Base-by-base conservation (phyloP, 2,797 vertebrate genomes). In the Mormyrops attenuatus region DNA sequence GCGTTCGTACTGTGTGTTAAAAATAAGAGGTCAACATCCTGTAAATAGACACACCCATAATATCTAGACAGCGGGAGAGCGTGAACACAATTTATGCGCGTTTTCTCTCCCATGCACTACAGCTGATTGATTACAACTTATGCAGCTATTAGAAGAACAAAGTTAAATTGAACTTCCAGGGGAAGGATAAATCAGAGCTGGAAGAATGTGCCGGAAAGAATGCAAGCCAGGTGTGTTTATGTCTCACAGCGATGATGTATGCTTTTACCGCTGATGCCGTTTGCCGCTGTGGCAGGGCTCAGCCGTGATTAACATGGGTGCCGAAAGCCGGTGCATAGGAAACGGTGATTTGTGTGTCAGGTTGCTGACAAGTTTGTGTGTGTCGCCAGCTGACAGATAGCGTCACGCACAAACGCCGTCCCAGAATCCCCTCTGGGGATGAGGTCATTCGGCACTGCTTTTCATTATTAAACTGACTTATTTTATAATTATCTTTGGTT, bases 1-100 rank as follows among this genome's bases (percentile, higher is more conserved):
- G 55, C 17, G 5, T 41, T 41, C 38, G n/a, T 41, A 34, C 86
- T 60, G 86, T 60, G 17, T 60, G 30, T 26, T 88, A 38, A 82
- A 47, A 82, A 82, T 82, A 82, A n/a, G 38, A 47, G 77, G 77
- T n/a, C 86, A 38, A 88, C 15, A 60, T 88, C 44, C 86, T 41
- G 38, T 63, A 53, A 87, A 87, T 34, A 82, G 53, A 41, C 30
- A 6, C 53, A 63, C 53, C 55, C 20, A 11, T 41, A 38, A 63
- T 49, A 55, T 60, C 55, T 47, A 17, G 17, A 88, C 55, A 34
- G 53, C 17, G 41, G 38, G 20, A 63, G 38, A 63, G 53, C 6
- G 6, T 44, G 6, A 44, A 44, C 38, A 47, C 41, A n/a, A 82
- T 82, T 82, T 82, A 47, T 82, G 77, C 20, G 7, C 20, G 8